Conservation (phyloP, 2,113 vertebrate species). For the Ptyas mucosa region DNA sequence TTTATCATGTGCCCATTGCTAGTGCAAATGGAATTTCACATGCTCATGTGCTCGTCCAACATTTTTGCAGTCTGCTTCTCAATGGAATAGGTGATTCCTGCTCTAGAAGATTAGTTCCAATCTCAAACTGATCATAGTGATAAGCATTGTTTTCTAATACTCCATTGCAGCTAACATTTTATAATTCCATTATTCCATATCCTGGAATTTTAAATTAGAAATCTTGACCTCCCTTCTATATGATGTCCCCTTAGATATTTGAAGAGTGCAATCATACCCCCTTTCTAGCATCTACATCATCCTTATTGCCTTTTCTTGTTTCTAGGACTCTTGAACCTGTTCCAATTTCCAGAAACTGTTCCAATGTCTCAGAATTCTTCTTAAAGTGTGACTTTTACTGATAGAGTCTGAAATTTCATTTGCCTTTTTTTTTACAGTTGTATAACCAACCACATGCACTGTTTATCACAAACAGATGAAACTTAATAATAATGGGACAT, state of each 20-base stretch:
- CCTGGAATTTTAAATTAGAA: not conserved
- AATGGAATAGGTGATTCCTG: not conserved
- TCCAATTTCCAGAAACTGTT: not conserved
- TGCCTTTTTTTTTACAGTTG: not conserved
- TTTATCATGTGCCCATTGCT: no score
- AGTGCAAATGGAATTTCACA: no score
- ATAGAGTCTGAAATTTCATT: not conserved
- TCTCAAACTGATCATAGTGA: not conserved
- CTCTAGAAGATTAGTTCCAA: not conserved
- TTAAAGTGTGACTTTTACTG: not conserved
- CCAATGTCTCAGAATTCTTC: not conserved
- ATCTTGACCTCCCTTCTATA: not conserved
- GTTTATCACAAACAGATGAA: not conserved
- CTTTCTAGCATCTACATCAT: not conserved
- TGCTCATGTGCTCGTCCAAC: no score
- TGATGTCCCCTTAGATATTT: not conserved
- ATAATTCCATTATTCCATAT: not conserved
- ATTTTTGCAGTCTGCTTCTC: no score
- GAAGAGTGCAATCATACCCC: not conserved
- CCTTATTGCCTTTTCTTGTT: not conserved
- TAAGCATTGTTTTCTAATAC: not conserved
- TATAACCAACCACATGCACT: conserved; percentile 15
- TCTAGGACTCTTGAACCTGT: no score
- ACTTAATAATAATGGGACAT: not conserved
- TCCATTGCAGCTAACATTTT: not conserved